Evolutionary conservation across 2,797 vertebrate species (phyloP), one percentile per base, ranked within the genome.

Genomic region (Rhodeus uyekii): DNA sequence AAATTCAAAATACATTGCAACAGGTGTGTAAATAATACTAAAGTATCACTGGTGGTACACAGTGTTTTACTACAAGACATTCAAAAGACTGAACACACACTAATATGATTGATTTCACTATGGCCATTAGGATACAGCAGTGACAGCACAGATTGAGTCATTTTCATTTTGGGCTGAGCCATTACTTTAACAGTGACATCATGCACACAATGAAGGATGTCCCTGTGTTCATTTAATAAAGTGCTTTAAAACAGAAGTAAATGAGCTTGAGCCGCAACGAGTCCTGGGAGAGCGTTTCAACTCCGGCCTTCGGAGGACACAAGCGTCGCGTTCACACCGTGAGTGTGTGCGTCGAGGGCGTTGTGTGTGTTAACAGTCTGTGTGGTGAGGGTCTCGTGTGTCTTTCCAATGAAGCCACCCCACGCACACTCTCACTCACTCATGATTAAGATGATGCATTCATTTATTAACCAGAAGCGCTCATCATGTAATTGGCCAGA

Each of bases 401-500:
- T 55, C 46, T 38, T 67, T 53, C 9, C 44, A 36, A 63, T 58
- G 27, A 48, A 18, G 44, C 29, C 19, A 38, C 65, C 67, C 46
- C 36, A 42, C 7, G 8, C 24, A 80, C 3, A 34, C 58, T 42
- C 39, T 39, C 46, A 55, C 60, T n/a, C 48, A 78, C 60, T 77
- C 67, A 72, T 81, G 84, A 86, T 85, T 83, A 80, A 83, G 82
- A 83, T 75, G 65, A 77, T 77, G 68, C 84, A 72, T 78, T 60
- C 79, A 80, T 85, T 72, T 89, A 86, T 87, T 86, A 87, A 81
- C 80, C 44, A 86, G 48, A 64, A 85, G 68, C 44, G 63, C 80
- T 86, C 87, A 83, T 86, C 81, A 80, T 72, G 73, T 87, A 84
- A 88, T 79, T 86, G 88, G 81, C 72, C 53, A 64, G 80, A 69